Conservation (phyloP, 2,888 invertebrate genomes). For the Perdita meconis region DNA sequence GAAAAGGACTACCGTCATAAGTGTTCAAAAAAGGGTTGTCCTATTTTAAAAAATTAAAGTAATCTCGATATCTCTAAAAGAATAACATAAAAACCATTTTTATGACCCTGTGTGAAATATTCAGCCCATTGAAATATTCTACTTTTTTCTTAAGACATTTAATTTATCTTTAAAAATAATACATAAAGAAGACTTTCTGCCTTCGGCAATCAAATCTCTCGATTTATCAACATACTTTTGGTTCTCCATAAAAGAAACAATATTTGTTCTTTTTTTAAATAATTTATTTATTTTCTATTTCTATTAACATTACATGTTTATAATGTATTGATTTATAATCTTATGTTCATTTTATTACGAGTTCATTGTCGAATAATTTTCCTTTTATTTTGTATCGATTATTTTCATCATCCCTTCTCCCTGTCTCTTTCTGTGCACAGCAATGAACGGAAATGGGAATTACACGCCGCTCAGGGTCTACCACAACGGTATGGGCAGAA, state of each 20-base stretch:
- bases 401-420: slow-evolving; percentile 17
- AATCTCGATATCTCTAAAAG: too few species aligned
- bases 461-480: slow-evolving; percentile 93
- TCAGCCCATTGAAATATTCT: too few species aligned
- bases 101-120: too few species aligned
- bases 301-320: background rate
- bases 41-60: too few species aligned
- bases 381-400: background rate
- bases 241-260: background rate
- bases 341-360: slow-evolving; percentile 1
- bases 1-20: too few species aligned
- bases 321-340: background rate
- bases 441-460: slow-evolving; percentile 88
- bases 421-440: slow-evolving; percentile 83
- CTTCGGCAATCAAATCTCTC: background rate
- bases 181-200: background rate
- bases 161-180: too few species aligned
- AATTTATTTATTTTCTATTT: slow-evolving; percentile 15
- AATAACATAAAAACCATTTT: too few species aligned
- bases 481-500: slow-evolving; percentile 92
- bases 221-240: background rate
- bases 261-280: background rate
- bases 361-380: background rate
- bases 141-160: too few species aligned
- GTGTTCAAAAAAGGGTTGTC: too few species aligned